Evolutionary conservation across 2,888 invertebrate species (phyloP), one percentile per base, ranked within the genome.

Genomic region (Eristalis intricaria): DNA sequence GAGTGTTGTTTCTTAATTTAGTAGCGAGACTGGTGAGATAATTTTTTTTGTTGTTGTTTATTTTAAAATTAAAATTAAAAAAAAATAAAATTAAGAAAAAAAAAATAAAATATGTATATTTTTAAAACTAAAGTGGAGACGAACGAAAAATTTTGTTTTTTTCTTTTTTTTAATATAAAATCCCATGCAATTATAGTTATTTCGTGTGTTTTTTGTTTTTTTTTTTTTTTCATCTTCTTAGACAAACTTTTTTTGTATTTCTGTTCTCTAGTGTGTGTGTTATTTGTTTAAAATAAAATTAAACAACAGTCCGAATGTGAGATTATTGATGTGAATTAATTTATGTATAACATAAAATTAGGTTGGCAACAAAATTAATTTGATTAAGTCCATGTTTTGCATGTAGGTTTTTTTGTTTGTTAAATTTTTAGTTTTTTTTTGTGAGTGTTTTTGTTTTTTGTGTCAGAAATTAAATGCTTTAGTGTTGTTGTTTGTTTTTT

Each of bases 1-100:
- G 64, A 40, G 56, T 71, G 64, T 63, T 71, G 64, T 63, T 68
- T 11, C 83, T 87, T 84, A 80, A 79, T 38, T 40, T 64, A 84
- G 69, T 76, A 80, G 76, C 79, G 75, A 87, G 75, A 78, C 78
- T 78, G 87, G 73, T 79, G 87, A 87, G 84, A 84, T 87, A 86
- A 65, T 10, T 43, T 65, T 68, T 68, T 32, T 19, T 73, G 61
- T 60, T 50, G 19, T 50, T 50, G 43, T 73, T 73, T 69, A 61
- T 43, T 78, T 70, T 63, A 61, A 81, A 60, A 70, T 78, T 70
- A 66, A 58, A 66, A 43, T 61, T 66, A 73, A 73, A 15, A 65
- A n/a, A 71, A 73, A 70, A 58, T 65, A 26, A 56, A 65, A 79
- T 29, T 63, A 77, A 61, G 35, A 64, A 32, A 61, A 64, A 64